These are phyloP conservation scores for Choreutis nemorana DNA, from an alignment of 2,888 invertebrate genomes.

Conservation along the genomic window DNA sequence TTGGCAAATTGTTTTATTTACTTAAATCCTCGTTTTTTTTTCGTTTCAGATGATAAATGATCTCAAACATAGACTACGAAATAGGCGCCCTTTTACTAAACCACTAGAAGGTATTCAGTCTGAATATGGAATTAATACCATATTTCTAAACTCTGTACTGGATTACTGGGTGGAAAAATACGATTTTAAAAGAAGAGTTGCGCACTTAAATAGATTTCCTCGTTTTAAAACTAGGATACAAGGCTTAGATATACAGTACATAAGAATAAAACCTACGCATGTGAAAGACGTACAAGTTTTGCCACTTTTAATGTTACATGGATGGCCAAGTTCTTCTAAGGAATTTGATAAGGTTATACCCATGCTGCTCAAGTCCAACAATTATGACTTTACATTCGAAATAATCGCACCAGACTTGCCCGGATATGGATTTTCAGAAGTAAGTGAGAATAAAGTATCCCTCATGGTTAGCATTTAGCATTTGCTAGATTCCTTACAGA, in stretches of 20 bases:
- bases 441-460: constrained; percentile 19
- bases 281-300: constrained; percentile 29
- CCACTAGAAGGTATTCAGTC: constrained; percentile 77
- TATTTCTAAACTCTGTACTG: constrained; percentile 71
- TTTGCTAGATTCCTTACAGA: no score
- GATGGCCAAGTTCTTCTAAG: constrained; percentile 88
- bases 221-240: constrained; percentile 82
- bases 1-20: no score
- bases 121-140: constrained; percentile 83
- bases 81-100: constrained; percentile 52
- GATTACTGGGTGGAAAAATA: constrained; percentile 82
- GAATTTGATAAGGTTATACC: constrained; percentile 83
- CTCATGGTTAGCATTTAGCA: constrained; percentile 15
- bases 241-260: constrained; percentile 77
- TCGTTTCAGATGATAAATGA: constrained; percentile 60
- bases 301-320: constrained; percentile 80
- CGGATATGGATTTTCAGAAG: constrained; percentile 76
- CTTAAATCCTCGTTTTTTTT: no score
- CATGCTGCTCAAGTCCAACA: constrained; percentile 62
- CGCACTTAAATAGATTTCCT: constrained; percentile 72
- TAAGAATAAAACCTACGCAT: constrained; percentile 69
- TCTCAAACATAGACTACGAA: constrained; percentile 64
- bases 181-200: constrained; percentile 69
- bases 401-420: constrained; percentile 73
- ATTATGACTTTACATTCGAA: constrained; percentile 72